These are phyloP conservation scores for Bombus superbus DNA, from an alignment of 1,140 invertebrate genomes.

Conservation along the genomic window DNA sequence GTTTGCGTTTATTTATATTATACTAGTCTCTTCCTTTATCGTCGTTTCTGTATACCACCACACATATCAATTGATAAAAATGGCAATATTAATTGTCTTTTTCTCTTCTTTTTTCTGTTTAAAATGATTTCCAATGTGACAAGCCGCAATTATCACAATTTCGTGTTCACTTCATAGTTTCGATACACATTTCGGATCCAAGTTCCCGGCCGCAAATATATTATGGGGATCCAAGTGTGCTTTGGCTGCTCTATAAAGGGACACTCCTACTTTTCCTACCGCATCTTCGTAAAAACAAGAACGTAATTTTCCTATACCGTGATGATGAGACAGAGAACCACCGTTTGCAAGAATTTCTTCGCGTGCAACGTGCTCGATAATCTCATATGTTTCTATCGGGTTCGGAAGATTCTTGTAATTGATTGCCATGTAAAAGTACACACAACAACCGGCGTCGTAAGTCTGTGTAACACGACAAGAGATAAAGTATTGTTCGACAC, in stretches of 20 bases:
- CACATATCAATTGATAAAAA: constrained; percentile 30
- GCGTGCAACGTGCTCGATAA: constrained; percentile 91
- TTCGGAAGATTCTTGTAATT: constrained; percentile 88
- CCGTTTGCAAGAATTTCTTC: constrained; percentile 96
- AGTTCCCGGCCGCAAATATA: constrained; percentile 95
- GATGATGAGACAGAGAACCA: constrained; percentile 98
- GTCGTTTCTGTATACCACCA: constrained; percentile 27
- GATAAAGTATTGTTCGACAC: constrained; percentile 87
- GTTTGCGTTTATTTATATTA: constrained; percentile 63
- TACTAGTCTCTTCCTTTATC: constrained; percentile 46
- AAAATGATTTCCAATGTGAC: not conserved
- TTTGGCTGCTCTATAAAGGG: constrained; percentile 92
- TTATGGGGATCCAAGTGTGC: constrained; percentile 95
- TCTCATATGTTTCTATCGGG: constrained; percentile 92
- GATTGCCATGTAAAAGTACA: constrained; percentile 99
- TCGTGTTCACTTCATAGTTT: constrained; percentile 70
- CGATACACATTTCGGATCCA: constrained; percentile 80
- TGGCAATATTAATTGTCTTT: constrained; percentile 24
- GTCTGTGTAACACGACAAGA: constrained; percentile 97
- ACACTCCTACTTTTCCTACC: constrained; percentile 90
- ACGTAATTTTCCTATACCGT: constrained; percentile 97
- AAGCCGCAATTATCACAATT: constrained; percentile 12
- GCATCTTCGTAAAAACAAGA: constrained; percentile 91
- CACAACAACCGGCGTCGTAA: constrained; percentile 97
- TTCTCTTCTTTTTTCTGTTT: not conserved